These are phyloP conservation scores for Bungarus multicinctus DNA, from an alignment of 2,113 vertebrate species.

Conservation along the genomic window DNA sequence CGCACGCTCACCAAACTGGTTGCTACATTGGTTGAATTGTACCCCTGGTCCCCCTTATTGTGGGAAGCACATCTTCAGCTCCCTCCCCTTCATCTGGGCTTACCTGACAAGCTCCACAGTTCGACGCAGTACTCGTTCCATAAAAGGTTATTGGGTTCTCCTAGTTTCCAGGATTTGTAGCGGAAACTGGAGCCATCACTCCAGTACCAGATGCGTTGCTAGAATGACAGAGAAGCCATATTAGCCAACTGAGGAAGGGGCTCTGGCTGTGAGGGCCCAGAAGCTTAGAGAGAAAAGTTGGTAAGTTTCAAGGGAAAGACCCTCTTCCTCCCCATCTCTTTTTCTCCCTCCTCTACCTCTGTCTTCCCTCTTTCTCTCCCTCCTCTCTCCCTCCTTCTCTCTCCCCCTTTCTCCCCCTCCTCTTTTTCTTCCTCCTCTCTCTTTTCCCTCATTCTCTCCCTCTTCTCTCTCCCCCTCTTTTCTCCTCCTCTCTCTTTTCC, in stretches of 20 bases:
- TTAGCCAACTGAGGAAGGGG: background rate
- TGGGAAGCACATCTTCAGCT: background rate
- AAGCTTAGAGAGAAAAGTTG: too few species aligned
- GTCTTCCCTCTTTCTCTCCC: too few species aligned
- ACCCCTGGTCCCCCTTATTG: background rate
- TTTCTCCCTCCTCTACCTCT: too few species aligned
- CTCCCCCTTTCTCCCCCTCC: too few species aligned
- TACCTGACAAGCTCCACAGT: fast-evolving
- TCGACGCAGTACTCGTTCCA: background rate
- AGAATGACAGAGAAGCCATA: background rate
- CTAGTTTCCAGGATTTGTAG: background rate
- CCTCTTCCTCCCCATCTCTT: too few species aligned
- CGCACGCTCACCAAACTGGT: too few species aligned
- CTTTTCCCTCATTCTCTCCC: too few species aligned
- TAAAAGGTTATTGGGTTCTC: background rate
- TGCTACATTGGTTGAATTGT: too few species aligned
- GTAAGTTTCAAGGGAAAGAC: background rate
- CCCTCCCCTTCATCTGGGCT: background rate
- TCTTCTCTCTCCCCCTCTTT: too few species aligned
- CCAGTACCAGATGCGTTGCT: fast-evolving
- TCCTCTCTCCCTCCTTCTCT: too few species aligned
- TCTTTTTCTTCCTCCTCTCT: too few species aligned
- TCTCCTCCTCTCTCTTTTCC: too few species aligned
- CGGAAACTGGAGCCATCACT: background rate
- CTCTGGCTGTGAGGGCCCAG: background rate